A percentile compares a stretch with the other conserved stretches of the same genome.
phyloP scores from a whole-genome alignment of 1,140 invertebrate genomes.

The Musca domestica region DNA sequence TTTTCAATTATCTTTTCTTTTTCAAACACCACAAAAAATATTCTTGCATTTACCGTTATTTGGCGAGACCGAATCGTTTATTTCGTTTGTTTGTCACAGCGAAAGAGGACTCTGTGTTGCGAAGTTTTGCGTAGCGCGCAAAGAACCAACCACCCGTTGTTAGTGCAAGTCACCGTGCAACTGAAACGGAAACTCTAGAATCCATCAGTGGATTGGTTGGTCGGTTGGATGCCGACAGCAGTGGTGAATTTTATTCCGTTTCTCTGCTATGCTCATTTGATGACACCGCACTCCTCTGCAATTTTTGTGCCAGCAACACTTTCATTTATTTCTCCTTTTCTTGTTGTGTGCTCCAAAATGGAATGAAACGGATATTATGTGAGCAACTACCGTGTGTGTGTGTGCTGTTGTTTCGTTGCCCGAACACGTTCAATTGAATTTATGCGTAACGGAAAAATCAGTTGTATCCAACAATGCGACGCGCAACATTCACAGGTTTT shows the following conservation, averaged over 20 bases:
- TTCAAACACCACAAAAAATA: not conserved
- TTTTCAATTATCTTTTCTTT: not conserved
- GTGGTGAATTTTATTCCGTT: not conserved
- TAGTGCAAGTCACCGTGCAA: conserved; percentile 15
- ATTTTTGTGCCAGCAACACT: not conserved
- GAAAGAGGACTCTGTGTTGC: no score
- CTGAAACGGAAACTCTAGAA: conserved; percentile 10
- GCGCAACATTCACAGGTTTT: not conserved
- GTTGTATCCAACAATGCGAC: not conserved
- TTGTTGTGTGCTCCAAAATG: no score
- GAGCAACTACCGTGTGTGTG: no score
- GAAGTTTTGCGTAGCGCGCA: not conserved
- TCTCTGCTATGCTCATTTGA: not conserved
- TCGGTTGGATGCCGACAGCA: no score
- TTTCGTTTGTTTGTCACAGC: not conserved
- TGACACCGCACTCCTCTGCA: not conserved
- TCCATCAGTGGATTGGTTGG: not conserved
- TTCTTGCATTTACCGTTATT: not conserved
- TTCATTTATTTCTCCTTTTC: not conserved
- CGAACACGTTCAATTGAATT: not conserved
- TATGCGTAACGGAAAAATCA: not conserved
- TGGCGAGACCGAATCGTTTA: not conserved
- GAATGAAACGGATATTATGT: no score
- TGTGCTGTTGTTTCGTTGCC: no score
- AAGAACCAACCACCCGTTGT: not conserved